phyloP scores from a whole-genome alignment of 2,888 invertebrate species.

The Tenthredo mesomela region DNA sequence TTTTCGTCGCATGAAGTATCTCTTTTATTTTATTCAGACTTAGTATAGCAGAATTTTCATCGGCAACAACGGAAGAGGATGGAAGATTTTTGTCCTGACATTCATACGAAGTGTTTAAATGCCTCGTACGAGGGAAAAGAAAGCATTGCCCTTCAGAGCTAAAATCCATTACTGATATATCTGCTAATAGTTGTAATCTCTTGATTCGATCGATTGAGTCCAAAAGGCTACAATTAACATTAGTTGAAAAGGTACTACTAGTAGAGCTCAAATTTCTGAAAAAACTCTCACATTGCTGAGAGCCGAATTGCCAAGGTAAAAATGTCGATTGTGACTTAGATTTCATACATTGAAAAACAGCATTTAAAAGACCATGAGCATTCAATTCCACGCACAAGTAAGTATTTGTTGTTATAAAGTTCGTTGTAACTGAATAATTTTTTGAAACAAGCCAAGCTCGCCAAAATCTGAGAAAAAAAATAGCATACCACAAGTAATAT shows the following conservation, averaged over 20 bases:
- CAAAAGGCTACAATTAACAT: slow-evolving; percentile 54
- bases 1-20: neutral
- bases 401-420: slow-evolving; percentile 61
- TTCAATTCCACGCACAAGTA: slow-evolving; percentile 60
- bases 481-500: slow-evolving; percentile 60
- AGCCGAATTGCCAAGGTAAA: slow-evolving; percentile 53
- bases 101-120: slow-evolving; percentile 8
- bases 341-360: slow-evolving; percentile 49
- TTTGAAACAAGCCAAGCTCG: slow-evolving; percentile 58
- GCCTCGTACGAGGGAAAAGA: slow-evolving; percentile 13
- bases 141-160: slow-evolving; percentile 13
- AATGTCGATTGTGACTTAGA: slow-evolving; percentile 38
- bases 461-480: slow-evolving; percentile 61
- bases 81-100: neutral
- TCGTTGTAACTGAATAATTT: slow-evolving; percentile 58
- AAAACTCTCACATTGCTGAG: slow-evolving; percentile 55
- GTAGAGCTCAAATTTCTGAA: slow-evolving; percentile 37
- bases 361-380: slow-evolving; percentile 57
- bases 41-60: neutral
- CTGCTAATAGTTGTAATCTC: slow-evolving; percentile 55
- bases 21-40: neutral
- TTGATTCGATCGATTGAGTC: slow-evolving; percentile 55
- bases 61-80: neutral
- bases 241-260: slow-evolving; percentile 39
- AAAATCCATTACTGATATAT: slow-evolving; percentile 55